These are phyloP conservation scores for Augiades crinisus DNA, from an alignment of 2,888 invertebrate species.

Conservation along the genomic window DNA sequence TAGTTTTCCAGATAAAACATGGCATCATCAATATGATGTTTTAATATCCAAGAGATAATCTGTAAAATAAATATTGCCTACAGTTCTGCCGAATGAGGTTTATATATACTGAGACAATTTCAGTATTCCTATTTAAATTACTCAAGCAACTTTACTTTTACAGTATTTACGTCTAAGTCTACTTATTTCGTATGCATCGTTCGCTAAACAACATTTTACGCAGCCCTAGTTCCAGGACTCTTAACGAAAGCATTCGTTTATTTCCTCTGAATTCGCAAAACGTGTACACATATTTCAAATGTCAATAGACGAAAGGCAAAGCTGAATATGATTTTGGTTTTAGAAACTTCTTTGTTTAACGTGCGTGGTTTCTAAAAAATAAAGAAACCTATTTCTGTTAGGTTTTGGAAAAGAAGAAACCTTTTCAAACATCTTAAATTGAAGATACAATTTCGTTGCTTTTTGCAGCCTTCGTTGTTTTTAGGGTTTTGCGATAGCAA, in stretches of 20 bases:
- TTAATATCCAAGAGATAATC: too few relatives aligned
- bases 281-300: constrained; percentile 2
- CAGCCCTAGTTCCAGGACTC: constrained; percentile 7
- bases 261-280: constrained; percentile 10
- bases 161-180: background rate
- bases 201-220: constrained; percentile 5
- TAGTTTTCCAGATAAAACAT: too few relatives aligned
- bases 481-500: too few relatives aligned
- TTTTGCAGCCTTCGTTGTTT: too few relatives aligned
- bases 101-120: background rate
- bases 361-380: background rate
- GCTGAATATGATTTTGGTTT: background rate
- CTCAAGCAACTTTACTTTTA: background rate
- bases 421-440: too few relatives aligned
- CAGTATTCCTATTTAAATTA: background rate
- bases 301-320: constrained; percentile 1
- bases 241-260: constrained; percentile 11
- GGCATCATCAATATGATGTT: too few relatives aligned
- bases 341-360: background rate
- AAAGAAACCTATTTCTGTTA: too few relatives aligned
- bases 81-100: background rate
- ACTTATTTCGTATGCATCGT: constrained; percentile 2
- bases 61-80: too few relatives aligned
- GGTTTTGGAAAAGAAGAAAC: too few relatives aligned
- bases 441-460: too few relatives aligned